These are phyloP conservation scores for Amblyjoppa fuscipennis DNA, from an alignment of 2,888 invertebrate species.

Conservation along the genomic window DNA sequence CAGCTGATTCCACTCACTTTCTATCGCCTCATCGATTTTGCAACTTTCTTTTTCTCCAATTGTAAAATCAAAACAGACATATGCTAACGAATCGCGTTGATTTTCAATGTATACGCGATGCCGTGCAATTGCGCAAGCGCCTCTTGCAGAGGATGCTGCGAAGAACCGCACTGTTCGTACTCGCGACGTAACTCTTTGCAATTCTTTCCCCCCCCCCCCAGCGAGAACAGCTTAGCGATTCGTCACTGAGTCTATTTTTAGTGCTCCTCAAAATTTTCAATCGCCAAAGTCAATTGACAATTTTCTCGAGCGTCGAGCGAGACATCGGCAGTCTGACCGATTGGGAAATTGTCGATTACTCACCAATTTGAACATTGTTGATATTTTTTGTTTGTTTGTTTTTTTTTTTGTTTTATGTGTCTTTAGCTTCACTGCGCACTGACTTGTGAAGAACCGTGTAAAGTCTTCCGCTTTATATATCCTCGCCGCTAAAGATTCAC, in stretches of 20 bases:
- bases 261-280: neutral
- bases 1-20: conserved; percentile 48
- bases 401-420: conserved; percentile 18
- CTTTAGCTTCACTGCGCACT: conserved; percentile 71
- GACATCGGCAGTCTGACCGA: neutral
- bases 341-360: conserved; percentile 50
- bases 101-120: neutral
- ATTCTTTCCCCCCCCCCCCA: neutral
- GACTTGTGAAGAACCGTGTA: conserved; percentile 73
- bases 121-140: neutral
- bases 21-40: conserved; percentile 20
- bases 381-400: conserved; percentile 32
- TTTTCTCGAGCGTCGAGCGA: neutral
- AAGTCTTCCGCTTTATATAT: conserved; percentile 79
- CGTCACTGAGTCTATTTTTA: neutral
- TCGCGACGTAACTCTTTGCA: conserved; percentile 9
- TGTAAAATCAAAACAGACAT: conserved; percentile 4
- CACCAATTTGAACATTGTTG: conserved; percentile 65
- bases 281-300: neutral
- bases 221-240: neutral
- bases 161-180: conserved; percentile 37
- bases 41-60: conserved; percentile 52
- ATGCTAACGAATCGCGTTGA: neutral
- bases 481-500: conserved; percentile 76
- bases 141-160: neutral